A percentile compares a stretch with the other conserved stretches of the same genome.
Evolutionary conservation across 2,888 invertebrate species (phyloP).

Genomic region (Tipula unca): DNA sequence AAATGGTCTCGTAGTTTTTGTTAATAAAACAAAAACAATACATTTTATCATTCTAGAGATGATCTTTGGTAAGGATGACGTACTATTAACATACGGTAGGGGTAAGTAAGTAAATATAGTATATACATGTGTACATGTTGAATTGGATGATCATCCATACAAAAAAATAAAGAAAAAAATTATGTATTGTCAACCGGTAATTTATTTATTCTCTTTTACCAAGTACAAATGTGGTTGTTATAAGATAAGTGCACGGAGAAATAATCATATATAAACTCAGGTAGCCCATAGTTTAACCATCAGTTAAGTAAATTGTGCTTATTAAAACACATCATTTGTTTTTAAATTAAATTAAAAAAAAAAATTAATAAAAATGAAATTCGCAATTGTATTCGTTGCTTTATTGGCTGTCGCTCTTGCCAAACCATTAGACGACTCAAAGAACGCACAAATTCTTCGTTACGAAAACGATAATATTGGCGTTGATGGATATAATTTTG

Average conservation of each 20-base stretch:
- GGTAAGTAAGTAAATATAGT: background rate
- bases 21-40: background rate
- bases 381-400: constrained; percentile 41
- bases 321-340: background rate
- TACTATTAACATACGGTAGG: background rate
- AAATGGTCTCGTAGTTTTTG: background rate
- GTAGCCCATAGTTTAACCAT: background rate
- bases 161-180: background rate
- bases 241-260: background rate
- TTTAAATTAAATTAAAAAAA: background rate
- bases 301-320: background rate
- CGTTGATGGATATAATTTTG: constrained; percentile 53
- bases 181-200: background rate
- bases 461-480: constrained; percentile 49
- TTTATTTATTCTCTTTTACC: background rate
- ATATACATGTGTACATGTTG: background rate
- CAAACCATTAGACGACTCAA: constrained; percentile 40
- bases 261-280: background rate
- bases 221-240: background rate
- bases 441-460: constrained; percentile 47
- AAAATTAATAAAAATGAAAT: constrained; percentile 22
- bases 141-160: background rate
- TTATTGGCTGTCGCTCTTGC: constrained; percentile 38
- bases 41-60: background rate
- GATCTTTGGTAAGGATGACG: background rate